A percentile compares a stretch with the other conserved stretches of the same genome.
Evolutionary conservation across 2,797 vertebrate species (phyloP).

Genomic region (Anguilla pacifica): DNA sequence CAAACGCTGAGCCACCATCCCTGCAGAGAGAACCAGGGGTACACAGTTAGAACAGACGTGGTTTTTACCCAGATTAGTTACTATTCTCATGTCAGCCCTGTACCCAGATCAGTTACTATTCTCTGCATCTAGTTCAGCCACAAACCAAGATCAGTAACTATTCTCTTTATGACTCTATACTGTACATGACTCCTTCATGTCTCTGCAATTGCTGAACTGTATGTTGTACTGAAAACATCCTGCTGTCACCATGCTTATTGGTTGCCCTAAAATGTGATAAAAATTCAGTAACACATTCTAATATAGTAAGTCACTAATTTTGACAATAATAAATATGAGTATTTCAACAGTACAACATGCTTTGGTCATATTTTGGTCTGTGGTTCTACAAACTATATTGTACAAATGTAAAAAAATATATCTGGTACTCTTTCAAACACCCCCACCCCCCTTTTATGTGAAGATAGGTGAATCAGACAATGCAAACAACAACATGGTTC

Average conservation of each 20-base stretch:
- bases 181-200: neutral
- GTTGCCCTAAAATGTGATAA: no score
- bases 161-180: neutral
- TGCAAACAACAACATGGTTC: neutral
- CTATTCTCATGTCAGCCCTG: neutral
- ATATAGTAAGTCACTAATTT: neutral
- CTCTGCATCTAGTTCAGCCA: neutral
- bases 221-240: no score
- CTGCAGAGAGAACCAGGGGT: conserved; percentile 53
- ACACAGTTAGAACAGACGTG: neutral
- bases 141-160: neutral
- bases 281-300: no score
- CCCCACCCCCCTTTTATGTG: neutral
- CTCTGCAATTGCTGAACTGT: neutral
- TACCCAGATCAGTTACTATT: neutral
- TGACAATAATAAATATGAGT: neutral
- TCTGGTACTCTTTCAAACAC: neutral
- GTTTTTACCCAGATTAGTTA: conserved; percentile 13
- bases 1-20: conserved; percentile 85
- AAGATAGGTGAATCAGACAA: neutral
- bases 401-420: neutral
- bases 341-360: neutral
- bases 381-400: neutral
- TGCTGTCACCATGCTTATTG: no score
- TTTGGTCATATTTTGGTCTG: neutral